Base-by-base conservation (phyloP, 1,140 invertebrate species). In the Hyles vespertilio region DNA sequence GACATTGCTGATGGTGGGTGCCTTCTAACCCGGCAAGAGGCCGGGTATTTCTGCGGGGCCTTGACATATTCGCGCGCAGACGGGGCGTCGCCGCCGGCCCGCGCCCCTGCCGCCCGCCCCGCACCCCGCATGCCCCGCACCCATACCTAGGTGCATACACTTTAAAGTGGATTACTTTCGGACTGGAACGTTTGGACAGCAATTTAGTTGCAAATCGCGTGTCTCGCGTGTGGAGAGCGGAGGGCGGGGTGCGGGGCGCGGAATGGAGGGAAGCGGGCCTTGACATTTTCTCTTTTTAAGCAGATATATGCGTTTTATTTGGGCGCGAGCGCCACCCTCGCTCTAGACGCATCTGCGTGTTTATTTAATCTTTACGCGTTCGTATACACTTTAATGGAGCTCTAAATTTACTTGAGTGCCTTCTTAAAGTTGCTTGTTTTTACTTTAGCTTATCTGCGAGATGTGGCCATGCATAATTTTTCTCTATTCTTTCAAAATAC, bases 51-150 rank as follows among this genome's bases (percentile, higher is more conserved):
- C 51, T 47, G 58, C 45, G 52, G 7, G 52, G 58, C 58, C 58
- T 60, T 60, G 58, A 60, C 58, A 49, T 32, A 40, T 50, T 52
- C 56, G 53, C 53, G 36, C 12, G 53, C 33, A 56, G 55, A 49
- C 56, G 49, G 12, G 56, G 36, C 43, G 49, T 44, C 49, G 56
- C 56, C 49, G 22, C 5, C 52, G 11, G 32, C 51, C n/a, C 32
- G 12, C 10, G 40, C 36, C 5, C 43, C 52, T 3, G 34, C 3
- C 40, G 3, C n/a, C 5, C 9, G 46, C 36, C 36, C 34, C 40
- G 2, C 52, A 9, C 34, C 5, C 11, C n/a, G 9, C 52, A 3
- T 3, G 12, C 40, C 34, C 36, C 36, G 36, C 52, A 6, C 34
- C 3, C 11, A 12, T 11, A 44, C 52, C 43, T 40, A 34, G 36